phyloP scores from a whole-genome alignment of 2,888 invertebrate genomes.

The Drosophila cognata region DNA sequence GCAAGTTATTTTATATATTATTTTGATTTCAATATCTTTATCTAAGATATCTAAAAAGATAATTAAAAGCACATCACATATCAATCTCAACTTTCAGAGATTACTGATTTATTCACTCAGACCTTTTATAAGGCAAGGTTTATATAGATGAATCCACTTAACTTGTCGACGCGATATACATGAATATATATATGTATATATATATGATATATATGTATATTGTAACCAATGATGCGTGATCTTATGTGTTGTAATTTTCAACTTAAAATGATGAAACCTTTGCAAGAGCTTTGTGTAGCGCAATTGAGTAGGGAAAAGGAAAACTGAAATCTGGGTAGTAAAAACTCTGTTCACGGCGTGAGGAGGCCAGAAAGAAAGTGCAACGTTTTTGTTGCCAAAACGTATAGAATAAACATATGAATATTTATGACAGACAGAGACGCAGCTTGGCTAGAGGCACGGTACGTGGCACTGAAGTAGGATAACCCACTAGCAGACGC shows the following conservation, averaged over 20 bases:
- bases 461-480: background rate
- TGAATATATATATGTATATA: no score
- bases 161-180: background rate
- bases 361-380: conserved; percentile 26
- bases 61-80: background rate
- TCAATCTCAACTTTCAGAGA: background rate
- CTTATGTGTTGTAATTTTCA: background rate
- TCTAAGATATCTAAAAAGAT: background rate
- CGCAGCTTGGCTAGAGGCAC: background rate
- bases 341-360: background rate
- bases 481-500: conserved; percentile 19
- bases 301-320: background rate
- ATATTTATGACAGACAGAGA: conserved; percentile 65
- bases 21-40: background rate
- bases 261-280: background rate
- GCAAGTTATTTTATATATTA: background rate
- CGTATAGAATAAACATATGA: conserved; percentile 73
- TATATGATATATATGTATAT: no score
- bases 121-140: background rate
- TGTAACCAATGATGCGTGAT: background rate
- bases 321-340: background rate
- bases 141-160: background rate
- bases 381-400: conserved; percentile 31
- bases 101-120: background rate
- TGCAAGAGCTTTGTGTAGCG: background rate